Base-by-base conservation (phyloP, 2,797 vertebrate species). In the Babyrousa celebensis region DNA sequence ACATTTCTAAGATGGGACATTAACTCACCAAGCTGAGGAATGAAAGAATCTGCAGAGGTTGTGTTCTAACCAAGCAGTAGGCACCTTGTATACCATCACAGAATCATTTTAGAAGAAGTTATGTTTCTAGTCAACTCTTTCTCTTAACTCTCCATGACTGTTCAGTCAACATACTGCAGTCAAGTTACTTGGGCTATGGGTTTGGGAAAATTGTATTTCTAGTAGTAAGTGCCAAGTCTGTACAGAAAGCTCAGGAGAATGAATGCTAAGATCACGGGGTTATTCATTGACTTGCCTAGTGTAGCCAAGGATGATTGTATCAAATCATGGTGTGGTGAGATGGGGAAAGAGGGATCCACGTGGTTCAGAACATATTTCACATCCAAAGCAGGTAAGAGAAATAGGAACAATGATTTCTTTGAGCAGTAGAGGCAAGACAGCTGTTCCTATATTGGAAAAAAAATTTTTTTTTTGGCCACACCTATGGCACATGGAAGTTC, bases 41-140 rank as follows among this genome's bases (percentile, higher is more conserved):
- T 83, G 78, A 93, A 79, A 21, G 54, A 36, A 20, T 48, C 52
- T 32, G 6, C 20, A 75, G 58, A 94, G 17, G 27, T 4, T 93
- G 36, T 62, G 52, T 10, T 91, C 36, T 75, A 23, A 60, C 18
- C 65, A 89, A 40, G 60, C 80, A 74, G 43, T 5, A 74, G 52
- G 36, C 77, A 79, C 63, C 56, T 52, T 67, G 56, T 27, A 52
- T 14, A 18, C 7, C 1, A n/a, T 75, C 54, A 72, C 43, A 48
- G 15, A 87, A 25, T 75, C 62, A n/a, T 86, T 90, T 85, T 94
- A 60, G 88, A 91, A 77, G 89, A 84, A 80, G 25, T n/a, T 78
- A 29, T 94, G 52, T 89, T 12, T 79, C 65, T 29, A 75, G 60
- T 71, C 18, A 68, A 62, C 18, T 36, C 1, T 65, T 89, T 63